phyloP scores from a whole-genome alignment of 2,888 invertebrate genomes.

The Syritta pipiens region DNA sequence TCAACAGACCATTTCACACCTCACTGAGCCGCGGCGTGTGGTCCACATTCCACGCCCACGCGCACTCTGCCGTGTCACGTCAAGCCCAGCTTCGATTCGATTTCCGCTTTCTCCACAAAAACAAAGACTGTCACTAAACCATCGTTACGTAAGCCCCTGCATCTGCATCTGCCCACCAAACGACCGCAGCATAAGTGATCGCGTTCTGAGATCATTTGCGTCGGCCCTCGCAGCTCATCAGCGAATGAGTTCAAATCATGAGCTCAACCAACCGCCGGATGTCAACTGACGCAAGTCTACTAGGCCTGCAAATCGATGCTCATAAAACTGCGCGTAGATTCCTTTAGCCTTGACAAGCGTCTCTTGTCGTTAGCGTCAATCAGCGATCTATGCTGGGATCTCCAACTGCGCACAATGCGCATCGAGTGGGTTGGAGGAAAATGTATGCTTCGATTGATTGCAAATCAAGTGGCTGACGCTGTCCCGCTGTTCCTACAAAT shows the following conservation, averaged over 20 bases:
- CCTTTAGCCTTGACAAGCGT: constrained; percentile 45
- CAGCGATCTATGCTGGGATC: constrained; percentile 53
- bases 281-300: constrained; percentile 30
- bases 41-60: too few species aligned
- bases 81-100: too few species aligned
- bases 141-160: too few species aligned
- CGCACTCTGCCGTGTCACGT: too few species aligned
- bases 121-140: too few species aligned
- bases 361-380: constrained; percentile 54
- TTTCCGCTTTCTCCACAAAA: too few species aligned
- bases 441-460: constrained; percentile 63
- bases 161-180: too few species aligned
- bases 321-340: constrained; percentile 17
- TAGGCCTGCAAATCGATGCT: neutral
- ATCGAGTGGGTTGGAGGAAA: constrained; percentile 44
- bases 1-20: too few species aligned
- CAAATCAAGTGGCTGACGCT: constrained; percentile 8
- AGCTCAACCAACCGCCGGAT: constrained; percentile 15
- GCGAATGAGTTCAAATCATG: constrained; percentile 25
- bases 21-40: too few species aligned
- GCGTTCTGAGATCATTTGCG: neutral
- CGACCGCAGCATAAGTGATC: too few species aligned
- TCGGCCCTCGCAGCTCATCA: constrained; percentile 2
- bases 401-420: constrained; percentile 31
- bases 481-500: constrained; percentile 50